Conservation (phyloP, 1,140 invertebrate genomes). For the Macrobrachium nipponense region DNA sequence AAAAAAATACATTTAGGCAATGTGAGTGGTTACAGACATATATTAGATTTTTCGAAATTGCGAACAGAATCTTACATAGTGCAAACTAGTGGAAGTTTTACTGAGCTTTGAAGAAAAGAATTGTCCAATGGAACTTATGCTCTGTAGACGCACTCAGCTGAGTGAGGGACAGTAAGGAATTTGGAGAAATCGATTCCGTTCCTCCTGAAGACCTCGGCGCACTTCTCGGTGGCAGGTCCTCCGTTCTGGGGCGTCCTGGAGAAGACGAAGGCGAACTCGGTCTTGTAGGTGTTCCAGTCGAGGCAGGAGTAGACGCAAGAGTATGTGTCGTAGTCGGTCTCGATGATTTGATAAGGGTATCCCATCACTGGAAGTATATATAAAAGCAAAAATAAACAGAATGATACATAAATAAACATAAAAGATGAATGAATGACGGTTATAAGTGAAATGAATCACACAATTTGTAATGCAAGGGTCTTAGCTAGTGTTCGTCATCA, state of each 20-base stretch:
- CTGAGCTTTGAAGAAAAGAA: not conserved
- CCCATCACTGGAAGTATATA: not conserved
- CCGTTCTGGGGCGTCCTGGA: not conserved
- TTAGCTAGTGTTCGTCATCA: too few species aligned
- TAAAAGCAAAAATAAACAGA: not conserved
- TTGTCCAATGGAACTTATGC: not conserved
- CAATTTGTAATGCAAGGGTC: too few species aligned
- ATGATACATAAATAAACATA: not conserved
- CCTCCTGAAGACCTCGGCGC: not conserved
- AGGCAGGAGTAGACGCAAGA: constrained; percentile 17
- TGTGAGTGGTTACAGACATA: too few species aligned
- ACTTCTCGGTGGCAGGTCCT: not conserved
- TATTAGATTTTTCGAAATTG: too few species aligned
- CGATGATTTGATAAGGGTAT: not conserved
- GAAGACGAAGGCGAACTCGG: constrained; percentile 16
- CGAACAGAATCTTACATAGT: too few species aligned
- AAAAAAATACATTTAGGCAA: too few species aligned
- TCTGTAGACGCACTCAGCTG: not conserved
- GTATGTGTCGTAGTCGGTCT: constrained; percentile 3
- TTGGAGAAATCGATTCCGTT: constrained; percentile 2
- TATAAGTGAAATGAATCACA: too few species aligned
- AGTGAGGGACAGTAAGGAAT: not conserved
- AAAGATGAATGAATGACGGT: too few species aligned
- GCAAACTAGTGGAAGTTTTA: too few species aligned
- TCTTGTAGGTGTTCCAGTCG: not conserved